Percentiles rank a stretch among this genome's conserved stretches.
phyloP scores from a whole-genome alignment of 2,113 vertebrate genomes.

The Phodopus roborovskii region DNA sequence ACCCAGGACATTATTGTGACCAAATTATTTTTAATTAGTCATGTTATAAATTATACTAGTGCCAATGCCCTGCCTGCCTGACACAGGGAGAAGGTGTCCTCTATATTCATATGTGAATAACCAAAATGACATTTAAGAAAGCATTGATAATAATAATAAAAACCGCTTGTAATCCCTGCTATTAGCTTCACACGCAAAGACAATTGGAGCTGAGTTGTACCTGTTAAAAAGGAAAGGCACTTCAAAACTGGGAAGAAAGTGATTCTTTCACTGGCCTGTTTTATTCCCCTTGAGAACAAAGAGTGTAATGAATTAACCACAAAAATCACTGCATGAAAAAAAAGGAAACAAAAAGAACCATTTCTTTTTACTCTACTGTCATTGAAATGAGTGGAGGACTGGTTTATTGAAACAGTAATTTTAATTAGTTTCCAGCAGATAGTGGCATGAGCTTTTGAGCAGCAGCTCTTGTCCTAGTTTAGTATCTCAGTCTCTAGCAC shows the following conservation, averaged over 20 bases:
- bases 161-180: constrained; percentile 74
- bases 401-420: constrained; percentile 55
- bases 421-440: constrained; percentile 65
- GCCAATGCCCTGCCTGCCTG: constrained; percentile 73
- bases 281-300: constrained; percentile 71
- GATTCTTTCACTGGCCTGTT: constrained; percentile 63
- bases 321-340: constrained; percentile 37
- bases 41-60: constrained; percentile 83
- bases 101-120: constrained; percentile 85
- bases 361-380: not conserved
- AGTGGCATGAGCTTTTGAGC: constrained; percentile 32
- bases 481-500: constrained; percentile 40
- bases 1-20: constrained; percentile 71
- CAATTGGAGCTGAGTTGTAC: constrained; percentile 68
- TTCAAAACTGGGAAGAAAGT: constrained; percentile 69
- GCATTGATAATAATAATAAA: constrained; percentile 64
- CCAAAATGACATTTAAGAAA: constrained; percentile 82
- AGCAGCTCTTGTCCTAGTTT: constrained; percentile 31
- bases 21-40: constrained; percentile 89
- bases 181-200: constrained; percentile 81
- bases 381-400: constrained; percentile 49
- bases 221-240: constrained; percentile 71
- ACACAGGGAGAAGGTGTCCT: constrained; percentile 83
- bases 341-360: constrained; percentile 69
- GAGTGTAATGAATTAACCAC: constrained; percentile 72